Conservation (phyloP, 1,140 invertebrate genomes). For the Diabrotica undecimpunctata region DNA sequence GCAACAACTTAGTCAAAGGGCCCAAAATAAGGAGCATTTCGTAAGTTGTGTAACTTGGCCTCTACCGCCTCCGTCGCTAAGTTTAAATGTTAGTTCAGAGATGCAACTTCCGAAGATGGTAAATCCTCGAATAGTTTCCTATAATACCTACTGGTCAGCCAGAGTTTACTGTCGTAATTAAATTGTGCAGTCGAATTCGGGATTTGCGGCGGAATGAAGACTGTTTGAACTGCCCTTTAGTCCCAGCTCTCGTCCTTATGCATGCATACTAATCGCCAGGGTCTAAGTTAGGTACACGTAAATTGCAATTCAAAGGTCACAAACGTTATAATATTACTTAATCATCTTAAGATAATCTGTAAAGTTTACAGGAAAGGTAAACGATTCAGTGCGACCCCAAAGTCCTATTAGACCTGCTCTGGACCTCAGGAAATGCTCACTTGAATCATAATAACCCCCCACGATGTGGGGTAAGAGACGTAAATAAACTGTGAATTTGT, state of each 20-base stretch:
- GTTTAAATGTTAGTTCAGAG: constrained; percentile 38
- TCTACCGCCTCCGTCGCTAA: constrained; percentile 21
- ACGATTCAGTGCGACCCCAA: neutral
- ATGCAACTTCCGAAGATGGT: constrained; percentile 40
- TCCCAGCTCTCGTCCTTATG: constrained; percentile 28
- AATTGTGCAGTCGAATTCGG: constrained; percentile 40
- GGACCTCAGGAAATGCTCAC: neutral
- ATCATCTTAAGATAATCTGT: constrained; percentile 36
- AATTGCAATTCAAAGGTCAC: constrained; percentile 32
- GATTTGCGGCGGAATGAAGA: constrained; percentile 33
- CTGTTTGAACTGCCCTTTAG: constrained; percentile 37
- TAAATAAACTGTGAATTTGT: neutral
- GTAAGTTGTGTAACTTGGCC: constrained; percentile 14
- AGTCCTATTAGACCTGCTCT: neutral
- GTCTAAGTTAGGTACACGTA: constrained; percentile 20
- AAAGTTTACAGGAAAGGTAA: constrained; percentile 20
- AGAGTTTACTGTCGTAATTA: constrained; percentile 41
- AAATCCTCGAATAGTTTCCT: constrained; percentile 42
- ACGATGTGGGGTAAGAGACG: neutral
- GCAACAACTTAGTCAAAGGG: constrained; percentile 22
- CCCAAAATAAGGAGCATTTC: constrained; percentile 15
- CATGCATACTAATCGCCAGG: constrained; percentile 38
- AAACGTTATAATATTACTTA: constrained; percentile 24
- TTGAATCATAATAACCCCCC: neutral
- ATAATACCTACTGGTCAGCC: constrained; percentile 44